These are phyloP conservation scores for Hypothenemus hampei DNA, from an alignment of 1,140 invertebrate species.

Conservation along the genomic window DNA sequence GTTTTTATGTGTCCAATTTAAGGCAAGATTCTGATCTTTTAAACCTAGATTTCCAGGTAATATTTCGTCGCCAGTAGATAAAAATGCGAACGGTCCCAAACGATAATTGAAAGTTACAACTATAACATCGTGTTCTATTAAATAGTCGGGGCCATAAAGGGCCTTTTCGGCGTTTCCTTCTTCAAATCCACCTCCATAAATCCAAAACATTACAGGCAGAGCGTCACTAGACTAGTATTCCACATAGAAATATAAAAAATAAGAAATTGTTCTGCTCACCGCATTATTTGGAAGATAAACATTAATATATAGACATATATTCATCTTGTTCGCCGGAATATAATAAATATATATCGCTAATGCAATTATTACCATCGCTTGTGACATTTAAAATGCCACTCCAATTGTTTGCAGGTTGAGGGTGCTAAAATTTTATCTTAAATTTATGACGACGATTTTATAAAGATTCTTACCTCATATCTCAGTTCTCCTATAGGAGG, in stretches of 20 bases:
- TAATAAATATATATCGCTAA: background rate
- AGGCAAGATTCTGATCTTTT: constrained; percentile 9
- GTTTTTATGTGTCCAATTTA: constrained; percentile 4
- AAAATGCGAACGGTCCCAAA: constrained; percentile 55
- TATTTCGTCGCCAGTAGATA: constrained; percentile 5
- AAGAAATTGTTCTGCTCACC: background rate
- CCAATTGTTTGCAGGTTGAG: constrained; percentile 3
- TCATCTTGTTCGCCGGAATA: background rate
- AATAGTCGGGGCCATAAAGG: constrained; percentile 59
- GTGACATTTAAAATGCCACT: background rate
- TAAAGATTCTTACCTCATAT: constrained; percentile 10
- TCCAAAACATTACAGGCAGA: constrained; percentile 68
- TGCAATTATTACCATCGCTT: background rate
- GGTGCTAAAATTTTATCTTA: constrained; percentile 5
- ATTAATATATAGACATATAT: constrained; percentile 14
- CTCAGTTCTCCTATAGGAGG: constrained; percentile 12
- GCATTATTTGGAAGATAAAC: background rate
- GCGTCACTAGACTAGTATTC: background rate
- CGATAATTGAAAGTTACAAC: constrained; percentile 68
- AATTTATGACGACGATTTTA: background rate
- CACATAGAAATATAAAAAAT: background rate
- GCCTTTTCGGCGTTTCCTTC: constrained; percentile 56
- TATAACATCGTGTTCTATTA: constrained; percentile 59
- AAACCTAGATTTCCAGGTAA: constrained; percentile 7
- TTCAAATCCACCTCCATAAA: constrained; percentile 69